A percentile compares a stretch with the other conserved stretches of the same genome.
Conservation (phyloP, 64 coral and sea anemone genomes). For the Montipora efflorescens region DNA sequence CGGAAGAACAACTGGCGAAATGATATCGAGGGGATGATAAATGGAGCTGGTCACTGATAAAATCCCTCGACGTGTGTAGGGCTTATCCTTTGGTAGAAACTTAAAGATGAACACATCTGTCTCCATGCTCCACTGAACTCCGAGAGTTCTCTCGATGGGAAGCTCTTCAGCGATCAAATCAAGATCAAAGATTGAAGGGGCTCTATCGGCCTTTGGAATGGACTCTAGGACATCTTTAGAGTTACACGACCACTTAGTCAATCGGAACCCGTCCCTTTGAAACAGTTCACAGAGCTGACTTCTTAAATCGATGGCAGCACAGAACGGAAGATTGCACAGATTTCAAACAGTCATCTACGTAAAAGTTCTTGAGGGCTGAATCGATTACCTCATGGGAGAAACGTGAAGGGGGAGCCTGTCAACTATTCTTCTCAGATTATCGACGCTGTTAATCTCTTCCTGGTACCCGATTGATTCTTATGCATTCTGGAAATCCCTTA, state of each 20-base stretch:
- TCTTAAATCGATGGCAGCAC: background rate
- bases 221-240: constrained; percentile 4
- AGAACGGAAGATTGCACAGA: background rate
- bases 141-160: constrained; percentile 58
- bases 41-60: background rate
- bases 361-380: constrained; percentile 15
- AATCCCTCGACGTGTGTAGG: constrained; percentile 1
- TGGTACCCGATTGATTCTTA: too few relatives aligned
- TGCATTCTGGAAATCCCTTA: too few relatives aligned
- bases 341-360: constrained; percentile 54
- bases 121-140: constrained; percentile 48
- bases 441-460: too few relatives aligned
- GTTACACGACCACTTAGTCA: constrained; percentile 34
- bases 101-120: background rate
- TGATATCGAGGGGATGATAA: background rate
- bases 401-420: background rate
- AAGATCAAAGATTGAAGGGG: constrained; percentile 3
- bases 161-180: constrained; percentile 38
- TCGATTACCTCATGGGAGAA: constrained; percentile 14
- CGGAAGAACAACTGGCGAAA: constrained; percentile 3
- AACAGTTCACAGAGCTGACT: constrained; percentile 11
- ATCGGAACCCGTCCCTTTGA: constrained; percentile 20
- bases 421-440: too few relatives aligned
- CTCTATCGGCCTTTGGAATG: constrained; percentile 36
- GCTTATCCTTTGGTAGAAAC: too few relatives aligned